Base-by-base conservation (phyloP, 2,113 vertebrate species). In the Antennarius striatus region DNA sequence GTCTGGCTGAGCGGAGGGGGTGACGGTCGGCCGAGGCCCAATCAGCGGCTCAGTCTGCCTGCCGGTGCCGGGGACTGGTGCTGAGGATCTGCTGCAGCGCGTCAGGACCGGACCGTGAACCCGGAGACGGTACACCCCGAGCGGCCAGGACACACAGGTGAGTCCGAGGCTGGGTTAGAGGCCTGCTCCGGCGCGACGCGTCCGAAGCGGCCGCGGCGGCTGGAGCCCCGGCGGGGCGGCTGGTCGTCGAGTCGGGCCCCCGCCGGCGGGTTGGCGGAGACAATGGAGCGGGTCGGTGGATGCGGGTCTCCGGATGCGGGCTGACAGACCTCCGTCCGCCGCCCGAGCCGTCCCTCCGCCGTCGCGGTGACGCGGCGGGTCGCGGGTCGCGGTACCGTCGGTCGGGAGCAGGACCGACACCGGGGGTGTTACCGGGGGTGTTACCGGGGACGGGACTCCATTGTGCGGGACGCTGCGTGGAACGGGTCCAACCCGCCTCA, bases 31-130 rank as follows among this genome's bases (percentile, higher is more conserved):
- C 17, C 69, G 80, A 88, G 91, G 91, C 89, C 93, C 93, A 94
- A 93, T 93, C 89, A 91, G 85, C 85, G 85, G 80, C 60, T 92
- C 89, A 93, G 93, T 92, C 91, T 91, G 91, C 87, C 89, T 92
- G 90, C 92, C 93, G 92, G 93, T 92, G 92, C 92, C 93, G 92
- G 92, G 91, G 90, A 92, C 92, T 93, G 92, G 89, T 92, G 88
- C 90, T 87, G 84, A 91, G 86, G 85, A 90, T 83, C 88, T 85
- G 85, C 90, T 83, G 90, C 90, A 90, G 87, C 91, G 90, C 90
- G 90, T 90, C 88, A 91, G 91, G 91, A 92, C 89, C 92, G 88
- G 89, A 92, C 84, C 90, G 90, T 88, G 90, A 93, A 91, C 90
- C 89, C 92, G 91, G 91, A 93, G 91, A 90, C 90, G 87, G 90